Conservation (phyloP, 2,113 vertebrate species). For the Amblyornis subalaris region DNA sequence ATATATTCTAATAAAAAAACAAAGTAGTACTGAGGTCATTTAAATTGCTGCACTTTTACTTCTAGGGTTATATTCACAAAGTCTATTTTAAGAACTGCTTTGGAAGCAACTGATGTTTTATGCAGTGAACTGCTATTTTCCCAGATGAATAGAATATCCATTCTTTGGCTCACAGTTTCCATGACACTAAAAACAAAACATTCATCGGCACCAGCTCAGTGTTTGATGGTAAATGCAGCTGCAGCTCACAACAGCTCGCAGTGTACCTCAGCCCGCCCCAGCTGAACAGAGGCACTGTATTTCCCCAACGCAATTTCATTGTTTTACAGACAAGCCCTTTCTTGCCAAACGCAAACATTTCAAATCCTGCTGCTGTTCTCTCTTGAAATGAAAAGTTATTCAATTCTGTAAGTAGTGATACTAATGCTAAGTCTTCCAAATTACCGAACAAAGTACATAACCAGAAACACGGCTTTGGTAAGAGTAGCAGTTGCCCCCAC, state of each 20-base stretch:
- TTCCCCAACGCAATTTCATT: conserved; percentile 62
- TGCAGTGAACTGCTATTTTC: conserved; percentile 74
- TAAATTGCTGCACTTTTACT: conserved; percentile 45
- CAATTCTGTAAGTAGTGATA: conserved; percentile 17
- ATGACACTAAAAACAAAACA: conserved; percentile 82
- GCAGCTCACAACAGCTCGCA: conserved; percentile 67
- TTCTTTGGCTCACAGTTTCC: conserved; percentile 78
- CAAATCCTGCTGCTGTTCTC: conserved; percentile 16
- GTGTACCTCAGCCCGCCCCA: conserved; percentile 52
- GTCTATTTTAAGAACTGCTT: conserved; percentile 73
- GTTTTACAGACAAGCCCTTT: conserved; percentile 56
- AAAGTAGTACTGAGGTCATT: conserved; percentile 35
- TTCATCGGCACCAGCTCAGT: conserved; percentile 69
- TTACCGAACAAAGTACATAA: background rate
- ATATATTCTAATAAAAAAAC: background rate
- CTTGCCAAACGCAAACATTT: conserved; percentile 42
- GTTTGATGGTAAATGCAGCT: conserved; percentile 79
- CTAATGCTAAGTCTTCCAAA: background rate
- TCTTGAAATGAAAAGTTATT: conserved; percentile 28
- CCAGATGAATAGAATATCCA: conserved; percentile 78
- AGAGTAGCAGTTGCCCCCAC: background rate
- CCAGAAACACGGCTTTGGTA: background rate
- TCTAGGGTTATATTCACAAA: conserved; percentile 62
- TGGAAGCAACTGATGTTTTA: conserved; percentile 73
- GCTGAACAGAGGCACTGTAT: conserved; percentile 61